phyloP scores from a whole-genome alignment of 2,888 invertebrate species.

The Meandrusa payeni region DNA sequence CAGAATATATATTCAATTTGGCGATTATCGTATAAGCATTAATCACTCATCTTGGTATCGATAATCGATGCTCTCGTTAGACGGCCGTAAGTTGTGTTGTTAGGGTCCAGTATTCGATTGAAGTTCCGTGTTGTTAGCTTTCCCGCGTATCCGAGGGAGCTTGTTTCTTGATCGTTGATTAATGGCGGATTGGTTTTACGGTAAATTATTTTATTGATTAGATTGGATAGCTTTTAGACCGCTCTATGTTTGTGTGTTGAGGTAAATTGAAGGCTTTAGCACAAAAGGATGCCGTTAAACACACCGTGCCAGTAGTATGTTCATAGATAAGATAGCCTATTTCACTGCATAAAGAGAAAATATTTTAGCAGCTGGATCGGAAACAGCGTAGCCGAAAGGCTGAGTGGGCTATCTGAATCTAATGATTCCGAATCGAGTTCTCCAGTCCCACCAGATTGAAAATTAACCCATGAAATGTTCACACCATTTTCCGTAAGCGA shows the following conservation, averaged over 20 bases:
- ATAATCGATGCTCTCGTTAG: conserved; percentile 15
- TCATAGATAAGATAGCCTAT: too few relatives aligned
- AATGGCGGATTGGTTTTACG: conserved; percentile 20
- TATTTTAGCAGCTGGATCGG: too few relatives aligned
- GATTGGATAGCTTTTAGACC: background rate
- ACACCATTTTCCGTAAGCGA: too few relatives aligned
- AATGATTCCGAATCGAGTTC: too few relatives aligned
- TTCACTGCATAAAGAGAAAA: too few relatives aligned
- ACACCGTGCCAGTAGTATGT: too few relatives aligned
- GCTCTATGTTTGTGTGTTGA: too few relatives aligned
- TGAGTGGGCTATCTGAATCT: too few relatives aligned
- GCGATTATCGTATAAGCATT: conserved; percentile 36
- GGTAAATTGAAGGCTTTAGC: background rate
- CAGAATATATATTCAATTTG: conserved; percentile 34
- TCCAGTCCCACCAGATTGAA: too few relatives aligned
- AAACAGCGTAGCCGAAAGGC: too few relatives aligned
- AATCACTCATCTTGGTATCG: conserved; percentile 28
- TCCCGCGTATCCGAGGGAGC: conserved; percentile 20
- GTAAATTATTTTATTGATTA: conserved; percentile 18
- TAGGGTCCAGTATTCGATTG: conserved; percentile 9
- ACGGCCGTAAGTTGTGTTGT: conserved; percentile 4
- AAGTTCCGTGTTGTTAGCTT: conserved; percentile 5
- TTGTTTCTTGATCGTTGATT: conserved; percentile 18
- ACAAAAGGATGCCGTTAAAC: too few relatives aligned
- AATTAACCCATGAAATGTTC: too few relatives aligned